Conservation (phyloP, 1,140 invertebrate species). For the Diabrotica undecimpunctata region DNA sequence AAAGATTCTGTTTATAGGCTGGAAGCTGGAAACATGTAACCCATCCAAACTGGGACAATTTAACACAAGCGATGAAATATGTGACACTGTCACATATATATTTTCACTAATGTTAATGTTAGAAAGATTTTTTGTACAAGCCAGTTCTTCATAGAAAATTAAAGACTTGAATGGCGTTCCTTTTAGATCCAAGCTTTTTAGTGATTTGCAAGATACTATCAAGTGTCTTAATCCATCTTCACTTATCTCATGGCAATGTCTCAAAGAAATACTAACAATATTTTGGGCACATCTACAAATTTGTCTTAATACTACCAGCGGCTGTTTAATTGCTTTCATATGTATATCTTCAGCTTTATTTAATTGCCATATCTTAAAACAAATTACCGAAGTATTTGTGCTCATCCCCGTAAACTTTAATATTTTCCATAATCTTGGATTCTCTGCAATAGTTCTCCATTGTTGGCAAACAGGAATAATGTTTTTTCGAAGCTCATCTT, state of each 20-base stretch:
- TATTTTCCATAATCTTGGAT: conserved; percentile 16
- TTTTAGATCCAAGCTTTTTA: neutral
- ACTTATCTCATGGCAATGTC: neutral
- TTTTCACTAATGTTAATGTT: conserved; percentile 13
- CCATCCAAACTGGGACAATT: conserved; percentile 11
- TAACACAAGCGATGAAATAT: conserved; percentile 4
- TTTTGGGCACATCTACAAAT: conserved; percentile 11
- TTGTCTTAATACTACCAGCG: conserved; percentile 12
- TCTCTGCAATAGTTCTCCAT: conserved; percentile 11
- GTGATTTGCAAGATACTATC: neutral
- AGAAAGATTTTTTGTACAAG: neutral
- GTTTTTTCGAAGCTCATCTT: conserved; percentile 9
- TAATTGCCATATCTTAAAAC: conserved; percentile 14
- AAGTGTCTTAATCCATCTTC: neutral
- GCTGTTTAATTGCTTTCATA: conserved; percentile 5
- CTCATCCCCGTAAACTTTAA: conserved; percentile 3
- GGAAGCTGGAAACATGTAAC: conserved; percentile 15
- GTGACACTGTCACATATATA: neutral
- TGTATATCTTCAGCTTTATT: neutral
- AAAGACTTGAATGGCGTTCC: conserved; percentile 6
- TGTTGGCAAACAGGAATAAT: conserved; percentile 14
- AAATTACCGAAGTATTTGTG: conserved; percentile 7
- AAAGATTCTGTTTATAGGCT: conserved; percentile 8
- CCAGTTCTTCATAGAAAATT: conserved; percentile 17
- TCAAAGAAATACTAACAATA: no score